phyloP scores from a whole-genome alignment of 2,888 invertebrate genomes.

The Drosophila stalkeri region DNA sequence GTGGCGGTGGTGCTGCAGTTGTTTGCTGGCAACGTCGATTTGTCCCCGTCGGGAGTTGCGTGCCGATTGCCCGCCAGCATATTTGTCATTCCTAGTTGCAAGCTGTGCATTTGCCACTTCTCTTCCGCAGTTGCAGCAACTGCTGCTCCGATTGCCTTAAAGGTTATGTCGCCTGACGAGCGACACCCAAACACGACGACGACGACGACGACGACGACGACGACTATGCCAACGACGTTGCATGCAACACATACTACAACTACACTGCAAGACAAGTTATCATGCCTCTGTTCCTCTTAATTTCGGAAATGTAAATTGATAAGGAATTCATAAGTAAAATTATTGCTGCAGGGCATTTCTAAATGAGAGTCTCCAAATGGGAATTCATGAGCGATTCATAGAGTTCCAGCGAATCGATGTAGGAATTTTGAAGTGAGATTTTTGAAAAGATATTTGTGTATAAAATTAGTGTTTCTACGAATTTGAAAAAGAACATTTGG shows the following conservation, averaged over 20 bases:
- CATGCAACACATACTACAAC: conserved; percentile 44
- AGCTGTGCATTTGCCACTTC: conserved; percentile 45
- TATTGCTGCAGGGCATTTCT: not conserved
- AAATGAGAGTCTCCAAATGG: not conserved
- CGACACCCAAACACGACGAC: conserved; percentile 64
- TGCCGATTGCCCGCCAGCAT: conserved; percentile 55
- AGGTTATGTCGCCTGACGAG: conserved; percentile 75
- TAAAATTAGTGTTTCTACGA: too few species aligned
- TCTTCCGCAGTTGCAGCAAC: conserved; percentile 30
- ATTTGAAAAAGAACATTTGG: too few species aligned
- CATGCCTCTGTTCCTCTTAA: too few species aligned
- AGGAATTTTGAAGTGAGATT: not conserved
- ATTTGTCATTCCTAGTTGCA: conserved; percentile 71
- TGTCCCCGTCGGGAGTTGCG: conserved; percentile 57
- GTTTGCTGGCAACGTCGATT: conserved; percentile 23
- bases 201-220: conserved; percentile 8
- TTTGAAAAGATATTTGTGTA: not conserved
- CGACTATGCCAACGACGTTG: conserved; percentile 10
- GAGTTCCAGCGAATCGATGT: too few species aligned
- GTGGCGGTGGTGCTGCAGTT: conserved; percentile 13
- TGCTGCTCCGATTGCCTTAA: conserved; percentile 66
- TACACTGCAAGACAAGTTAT: conserved; percentile 26
- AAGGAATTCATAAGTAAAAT: not conserved
- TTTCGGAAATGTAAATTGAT: not conserved
- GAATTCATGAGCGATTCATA: not conserved